Conservation (phyloP, 2,797 vertebrate species). For the Tamandua tetradactyla region DNA sequence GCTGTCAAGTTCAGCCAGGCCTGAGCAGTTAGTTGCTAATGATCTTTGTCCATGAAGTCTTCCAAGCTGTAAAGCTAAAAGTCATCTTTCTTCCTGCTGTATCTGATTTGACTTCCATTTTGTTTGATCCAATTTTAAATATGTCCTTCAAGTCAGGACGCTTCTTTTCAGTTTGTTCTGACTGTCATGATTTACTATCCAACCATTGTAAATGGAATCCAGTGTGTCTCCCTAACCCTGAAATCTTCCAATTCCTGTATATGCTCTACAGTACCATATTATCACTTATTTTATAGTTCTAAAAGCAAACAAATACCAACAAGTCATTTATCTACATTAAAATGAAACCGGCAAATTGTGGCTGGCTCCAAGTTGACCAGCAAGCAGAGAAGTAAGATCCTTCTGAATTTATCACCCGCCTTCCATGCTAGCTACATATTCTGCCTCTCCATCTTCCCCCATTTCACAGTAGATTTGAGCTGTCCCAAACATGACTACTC, state of each 20-base stretch:
- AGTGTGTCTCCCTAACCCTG: background rate
- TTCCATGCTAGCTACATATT: background rate
- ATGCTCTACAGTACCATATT: background rate
- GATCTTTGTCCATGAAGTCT: background rate
- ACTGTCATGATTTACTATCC: background rate
- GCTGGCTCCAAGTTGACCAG: background rate
- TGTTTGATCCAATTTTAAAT: conserved; percentile 20
- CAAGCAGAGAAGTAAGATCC: background rate
- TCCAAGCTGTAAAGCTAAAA: background rate
- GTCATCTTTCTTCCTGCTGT: background rate
- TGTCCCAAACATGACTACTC: fast-evolving
- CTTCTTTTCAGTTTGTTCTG: background rate
- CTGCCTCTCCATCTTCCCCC: background rate
- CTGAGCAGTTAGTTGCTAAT: background rate
- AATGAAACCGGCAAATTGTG: background rate
- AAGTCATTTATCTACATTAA: background rate
- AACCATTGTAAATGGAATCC: background rate
- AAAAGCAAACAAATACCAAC: background rate
- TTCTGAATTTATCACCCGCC: background rate
- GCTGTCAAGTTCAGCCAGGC: background rate
- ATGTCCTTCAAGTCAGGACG: background rate
- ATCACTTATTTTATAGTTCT: too few relatives aligned
- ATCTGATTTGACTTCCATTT: background rate
- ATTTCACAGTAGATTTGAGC: background rate
- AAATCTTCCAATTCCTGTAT: background rate